These are phyloP conservation scores for Eufriesea mexicana DNA, from an alignment of 1,140 invertebrate genomes.

Conservation along the genomic window DNA sequence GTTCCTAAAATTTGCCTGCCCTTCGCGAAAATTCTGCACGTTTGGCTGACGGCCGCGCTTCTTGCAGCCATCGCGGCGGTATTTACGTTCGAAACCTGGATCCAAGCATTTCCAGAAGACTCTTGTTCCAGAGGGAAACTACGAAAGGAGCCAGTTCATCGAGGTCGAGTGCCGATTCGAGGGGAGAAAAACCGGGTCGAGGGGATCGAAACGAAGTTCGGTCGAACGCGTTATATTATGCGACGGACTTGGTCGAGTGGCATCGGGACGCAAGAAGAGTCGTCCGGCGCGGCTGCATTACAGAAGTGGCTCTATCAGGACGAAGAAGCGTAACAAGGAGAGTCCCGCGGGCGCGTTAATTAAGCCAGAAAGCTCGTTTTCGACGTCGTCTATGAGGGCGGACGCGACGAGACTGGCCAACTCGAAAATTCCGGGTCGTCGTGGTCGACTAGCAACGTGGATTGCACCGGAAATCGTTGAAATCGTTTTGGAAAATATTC, in stretches of 20 bases:
- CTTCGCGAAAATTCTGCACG: not conserved
- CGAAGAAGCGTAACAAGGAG: slow-evolving; percentile 24
- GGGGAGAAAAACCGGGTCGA: slow-evolving; percentile 8
- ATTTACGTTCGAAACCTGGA: not conserved
- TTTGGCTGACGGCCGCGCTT: not conserved
- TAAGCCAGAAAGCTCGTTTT: slow-evolving; percentile 31
- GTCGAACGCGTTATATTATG: slow-evolving; percentile 7
- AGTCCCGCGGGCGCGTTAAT: slow-evolving; percentile 23
- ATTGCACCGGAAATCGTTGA: no score
- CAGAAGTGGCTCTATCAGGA: slow-evolving; percentile 31
- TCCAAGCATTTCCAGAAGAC: not conserved
- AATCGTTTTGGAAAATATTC: no score
- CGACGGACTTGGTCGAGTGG: slow-evolving; percentile 7
- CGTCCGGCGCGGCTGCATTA: slow-evolving; percentile 9
- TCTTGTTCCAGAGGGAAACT: not conserved
- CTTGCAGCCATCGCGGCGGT: not conserved
- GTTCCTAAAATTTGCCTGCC: not conserved
- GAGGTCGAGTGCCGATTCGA: slow-evolving; percentile 8
- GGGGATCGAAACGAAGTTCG: not conserved
- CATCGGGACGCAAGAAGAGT: slow-evolving; percentile 22
- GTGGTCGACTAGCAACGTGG: not conserved
- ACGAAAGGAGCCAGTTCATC: not conserved
- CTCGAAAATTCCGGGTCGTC: slow-evolving; percentile 5
- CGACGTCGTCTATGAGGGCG: slow-evolving; percentile 6
- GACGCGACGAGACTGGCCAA: not conserved